Base-by-base conservation (phyloP, 2,888 invertebrate species). In the Aporophyla lueneburgensis region DNA sequence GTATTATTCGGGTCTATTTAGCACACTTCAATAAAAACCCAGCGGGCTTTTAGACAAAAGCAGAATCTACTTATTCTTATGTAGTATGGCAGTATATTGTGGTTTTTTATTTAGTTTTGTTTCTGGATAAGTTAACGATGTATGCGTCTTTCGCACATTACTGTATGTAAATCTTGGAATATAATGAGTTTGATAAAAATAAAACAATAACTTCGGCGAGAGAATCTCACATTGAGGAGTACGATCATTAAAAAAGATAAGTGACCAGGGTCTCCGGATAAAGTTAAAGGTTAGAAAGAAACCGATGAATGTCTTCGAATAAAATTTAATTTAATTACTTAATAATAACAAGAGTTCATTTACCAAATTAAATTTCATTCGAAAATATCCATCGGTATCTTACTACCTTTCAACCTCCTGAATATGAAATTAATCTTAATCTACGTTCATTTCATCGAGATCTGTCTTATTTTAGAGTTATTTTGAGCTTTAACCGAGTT, bases 31-130 rank as follows among this genome's bases (percentile, higher is more conserved):
- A 53, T 67, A 53, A 53, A 33, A n/a, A 76, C 49, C 27, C 21
- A 62, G 49, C 19, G 12, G 27, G 56, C 14, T 65, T 70, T 77
- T 77, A 75, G 63, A 14, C 16, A 54, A 9, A 24, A 21, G 5
- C 9, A 49, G 2, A 4, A 27, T 27, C 7, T 51, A 59, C 40
- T 24, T 76, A 27, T 21, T 43, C 3, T 61, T 27, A 43, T n/a
- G 33, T 72, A 24, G 16, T 16, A 9, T 1, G n/a, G 2, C 14
- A 33, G 10, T 58, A 46, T 46, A 54, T n/a, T 43, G 40, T 27
- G 53, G 21, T n/a, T n/a, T n/a, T n/a, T 21, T n/a, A n/a, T 49
- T 24, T 53, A 16, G 54, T 6, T 54, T 9, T 67, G 7, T 56
- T 56, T 56, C 6, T 56, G 24, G 16, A 16, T 16, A 16, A 7